Evolutionary conservation across 2,888 invertebrate genomes (phyloP), one percentile per base, ranked within the genome.

Genomic region (Leptura quadrifasciata): DNA sequence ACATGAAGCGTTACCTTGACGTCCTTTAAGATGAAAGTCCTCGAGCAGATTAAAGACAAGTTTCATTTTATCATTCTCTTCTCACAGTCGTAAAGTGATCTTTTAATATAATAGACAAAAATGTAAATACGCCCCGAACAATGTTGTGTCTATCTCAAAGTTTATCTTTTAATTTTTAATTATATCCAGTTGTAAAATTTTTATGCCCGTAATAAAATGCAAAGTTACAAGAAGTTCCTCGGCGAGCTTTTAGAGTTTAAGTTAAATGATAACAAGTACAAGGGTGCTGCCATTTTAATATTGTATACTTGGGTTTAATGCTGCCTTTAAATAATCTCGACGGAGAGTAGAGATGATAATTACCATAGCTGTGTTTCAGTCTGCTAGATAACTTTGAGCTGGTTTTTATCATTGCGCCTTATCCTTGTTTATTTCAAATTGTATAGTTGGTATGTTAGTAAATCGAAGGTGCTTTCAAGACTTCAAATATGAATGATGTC

Each of bases 291-390:
- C 58, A 24, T 58, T 58, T 27, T 27, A 27, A n/a, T 39, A 39
- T 63, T 63, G 39, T 63, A 58, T 20, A 39, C 35, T 39, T 39
- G 12, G 17, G 39, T 63, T 39, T 35, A 63, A 18, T 63, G 27
- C 60, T 18, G 27, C n/a, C 27, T 63, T 63, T 39, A n/a, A 63
- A 63, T 39, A 63, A 61, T 61, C 63, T 63, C n/a, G n/a, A 17
- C 17, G 39, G 27, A 39, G 20, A 39, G 63, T 21, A 39, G 20
- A 0, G 21, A 39, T 20, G 21, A 63, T 63, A 39, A 63, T 39
- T 39, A 27, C 39, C 21, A 21, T 18, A 63, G 20, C 63, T 21
- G 3, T 39, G n/a, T 39, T 63, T 18, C 39, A 39, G 18, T 39
- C n/a, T 1, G 39, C 39, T 61, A 17, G 15, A 61, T 31, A 61